Evolutionary conservation across 2,888 invertebrate genomes (phyloP).

Genomic region (Ophion slaviceki): DNA sequence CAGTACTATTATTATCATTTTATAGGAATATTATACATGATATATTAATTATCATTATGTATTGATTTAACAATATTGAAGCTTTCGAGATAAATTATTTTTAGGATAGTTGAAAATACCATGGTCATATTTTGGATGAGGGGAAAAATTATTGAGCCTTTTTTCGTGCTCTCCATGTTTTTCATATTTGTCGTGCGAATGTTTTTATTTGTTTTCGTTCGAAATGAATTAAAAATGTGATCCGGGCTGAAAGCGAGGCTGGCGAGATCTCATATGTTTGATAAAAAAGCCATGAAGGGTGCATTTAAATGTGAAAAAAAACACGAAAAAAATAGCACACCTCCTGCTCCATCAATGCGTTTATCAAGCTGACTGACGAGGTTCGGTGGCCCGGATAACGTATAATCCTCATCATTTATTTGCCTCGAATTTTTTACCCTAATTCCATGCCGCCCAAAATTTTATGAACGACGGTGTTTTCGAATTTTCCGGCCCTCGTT

Average conservation of each 20-base stretch:
- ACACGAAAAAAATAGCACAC: not conserved
- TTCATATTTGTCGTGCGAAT: conserved; percentile 4
- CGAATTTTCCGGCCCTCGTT: not conserved
- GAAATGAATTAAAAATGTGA: conserved; percentile 37
- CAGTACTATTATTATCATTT: too few relatives aligned
- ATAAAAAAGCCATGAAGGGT: conserved; percentile 21
- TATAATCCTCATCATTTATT: conserved; percentile 46
- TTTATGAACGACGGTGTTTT: not conserved
- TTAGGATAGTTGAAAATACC: not conserved
- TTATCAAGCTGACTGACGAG: conserved; percentile 39
- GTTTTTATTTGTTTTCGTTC: conserved; percentile 24
- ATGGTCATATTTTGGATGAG: not conserved
- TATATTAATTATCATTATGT: too few relatives aligned
- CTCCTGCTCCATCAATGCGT: conserved; percentile 30
- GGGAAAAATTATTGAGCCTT: not conserved
- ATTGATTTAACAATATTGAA: not conserved
- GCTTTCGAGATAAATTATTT: not conserved
- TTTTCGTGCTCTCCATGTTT: not conserved
- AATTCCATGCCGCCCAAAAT: not conserved
- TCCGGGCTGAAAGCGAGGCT: conserved; percentile 10
- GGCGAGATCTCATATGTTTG: conserved; percentile 1
- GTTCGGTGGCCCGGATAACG: not conserved
- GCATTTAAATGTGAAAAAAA: conserved; percentile 16
- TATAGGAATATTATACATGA: too few relatives aligned
- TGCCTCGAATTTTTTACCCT: conserved; percentile 6